Percentiles rank a stretch among this genome's conserved stretches.
Evolutionary conservation across 1,140 invertebrate species (phyloP).

Genomic region (Solenopsis invicta): DNA sequence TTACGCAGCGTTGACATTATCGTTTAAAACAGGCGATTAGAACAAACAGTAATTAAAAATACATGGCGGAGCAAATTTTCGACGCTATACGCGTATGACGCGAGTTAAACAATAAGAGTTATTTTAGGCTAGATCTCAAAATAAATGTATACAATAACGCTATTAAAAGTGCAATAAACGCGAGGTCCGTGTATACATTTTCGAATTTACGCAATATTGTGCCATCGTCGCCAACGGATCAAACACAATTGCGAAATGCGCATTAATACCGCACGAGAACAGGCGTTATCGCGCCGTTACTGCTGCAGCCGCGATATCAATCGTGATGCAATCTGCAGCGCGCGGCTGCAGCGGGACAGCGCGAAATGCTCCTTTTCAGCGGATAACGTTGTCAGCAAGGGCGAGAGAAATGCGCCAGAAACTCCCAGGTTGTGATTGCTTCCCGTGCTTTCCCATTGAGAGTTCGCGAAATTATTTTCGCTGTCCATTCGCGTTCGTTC

Average conservation of each 20-base stretch:
- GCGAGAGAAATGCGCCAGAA: slow-evolving; percentile 30
- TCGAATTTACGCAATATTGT: slow-evolving; percentile 15
- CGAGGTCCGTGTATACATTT: background rate
- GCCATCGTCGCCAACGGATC: background rate
- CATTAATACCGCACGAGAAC: slow-evolving; percentile 38
- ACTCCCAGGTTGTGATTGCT: slow-evolving; percentile 28
- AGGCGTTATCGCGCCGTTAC: slow-evolving; percentile 2
- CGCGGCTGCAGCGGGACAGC: slow-evolving; percentile 16
- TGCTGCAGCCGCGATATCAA: background rate
- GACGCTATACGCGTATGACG: background rate
- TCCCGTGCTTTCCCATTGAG: slow-evolving; percentile 7
- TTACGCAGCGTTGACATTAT: background rate
- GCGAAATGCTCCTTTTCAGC: slow-evolving; percentile 8
- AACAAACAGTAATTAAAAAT: background rate
- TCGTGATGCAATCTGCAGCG: slow-evolving; percentile 19
- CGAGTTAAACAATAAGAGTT: background rate
- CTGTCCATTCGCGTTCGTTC: slow-evolving; percentile 26
- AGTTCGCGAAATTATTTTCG: slow-evolving; percentile 59
- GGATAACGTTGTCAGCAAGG: slow-evolving; percentile 38
- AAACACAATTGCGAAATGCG: background rate
- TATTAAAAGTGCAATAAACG: background rate
- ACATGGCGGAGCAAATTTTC: background rate
- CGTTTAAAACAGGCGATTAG: background rate
- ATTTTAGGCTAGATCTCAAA: background rate
- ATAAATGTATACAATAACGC: background rate